Percentiles rank a stretch among this genome's conserved stretches.
Conservation (phyloP, 2,113 vertebrate genomes). For the Hippocampus abdominalis region DNA sequence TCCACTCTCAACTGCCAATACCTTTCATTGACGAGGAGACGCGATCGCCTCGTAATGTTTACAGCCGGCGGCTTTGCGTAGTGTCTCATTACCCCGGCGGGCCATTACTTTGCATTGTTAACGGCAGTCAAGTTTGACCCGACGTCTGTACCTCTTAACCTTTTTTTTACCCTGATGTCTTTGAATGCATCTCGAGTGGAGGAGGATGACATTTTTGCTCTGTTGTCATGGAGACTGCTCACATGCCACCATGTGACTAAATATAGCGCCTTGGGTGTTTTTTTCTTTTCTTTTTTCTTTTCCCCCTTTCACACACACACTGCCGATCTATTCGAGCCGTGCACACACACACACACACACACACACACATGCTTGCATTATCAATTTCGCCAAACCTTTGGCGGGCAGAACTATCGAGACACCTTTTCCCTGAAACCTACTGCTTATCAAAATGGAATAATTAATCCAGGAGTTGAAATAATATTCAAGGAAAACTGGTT, state of each 20-base stretch:
- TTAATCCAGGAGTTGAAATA: not conserved
- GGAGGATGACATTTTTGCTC: slow-evolving; percentile 3
- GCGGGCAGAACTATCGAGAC: not conserved
- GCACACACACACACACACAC: not conserved
- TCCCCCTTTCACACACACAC: not conserved
- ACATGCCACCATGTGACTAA: slow-evolving; percentile 5
- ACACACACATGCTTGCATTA: not conserved
- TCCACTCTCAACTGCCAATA: slow-evolving; percentile 45
- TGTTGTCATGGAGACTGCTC: slow-evolving; percentile 8
- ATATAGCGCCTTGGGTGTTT: slow-evolving; percentile 4
- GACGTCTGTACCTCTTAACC: not conserved
- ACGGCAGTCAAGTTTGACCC: not conserved
- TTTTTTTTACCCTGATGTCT: slow-evolving; percentile 3
- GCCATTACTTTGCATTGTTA: not conserved
- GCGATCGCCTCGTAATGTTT: slow-evolving; percentile 31
- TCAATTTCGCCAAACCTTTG: not conserved
- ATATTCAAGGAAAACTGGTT: not conserved
- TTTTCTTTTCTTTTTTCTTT: not conserved
- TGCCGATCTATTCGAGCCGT: not conserved
- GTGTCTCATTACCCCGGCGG: not conserved
- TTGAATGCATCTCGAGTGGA: slow-evolving; percentile 5
- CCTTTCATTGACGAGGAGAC: slow-evolving; percentile 33
- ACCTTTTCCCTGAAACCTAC: not conserved
- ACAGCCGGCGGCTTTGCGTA: not conserved
- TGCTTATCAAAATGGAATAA: not conserved